Base-by-base conservation (phyloP, 2,797 vertebrate species). In the Tadarida brasiliensis region DNA sequence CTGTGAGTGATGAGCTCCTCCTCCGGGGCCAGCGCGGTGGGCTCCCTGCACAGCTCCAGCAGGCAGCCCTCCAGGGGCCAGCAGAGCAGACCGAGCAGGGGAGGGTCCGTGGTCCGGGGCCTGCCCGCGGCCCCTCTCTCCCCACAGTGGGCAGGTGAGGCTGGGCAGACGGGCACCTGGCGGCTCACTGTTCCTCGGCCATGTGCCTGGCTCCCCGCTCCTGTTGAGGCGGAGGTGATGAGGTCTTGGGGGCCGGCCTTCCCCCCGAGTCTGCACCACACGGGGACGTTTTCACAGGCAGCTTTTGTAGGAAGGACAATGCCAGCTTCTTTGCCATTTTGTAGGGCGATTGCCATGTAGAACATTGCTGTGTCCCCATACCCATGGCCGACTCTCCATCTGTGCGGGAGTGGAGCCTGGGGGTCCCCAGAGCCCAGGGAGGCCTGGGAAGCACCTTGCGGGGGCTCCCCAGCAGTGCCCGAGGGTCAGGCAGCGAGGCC, bases 371-470 rank as follows among this genome's bases (percentile, higher is more conserved):
- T 2, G 80, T 65, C 47, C 9, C 26, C 2, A 0, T 10, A 19
- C 2, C 0, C 0, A 5, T 14, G 44, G 17, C 71, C 10, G 3
- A 2, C 7, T 0, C 0, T 3, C 16, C 16, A 20, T 28, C 80
- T 39, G 20, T 6, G 2, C 8, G 5, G 20, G 12, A 24, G 5
- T 26, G 26, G 80, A 49, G 15, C 33, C 57, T 0, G 26, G 1
- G 1, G 35, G n/a, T 4, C 20, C 67, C 80, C 30, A 11, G 51
- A 6, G 33, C 26, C 6, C 49, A 15, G 35, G 61, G 5, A 0
- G 0, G 24, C 87, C 65, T 4, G 22, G 30, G 77, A 9, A 26
- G 33, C 76, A 5, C 24, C 0, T 3, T 3, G 39, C 1, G 4
- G 16, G 5, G n/a, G 49, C 49, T 51, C 49, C 11, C 49, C 12